Conservation (phyloP, 2,113 vertebrate genomes). For the Pelvicachromis taeniatus region DNA sequence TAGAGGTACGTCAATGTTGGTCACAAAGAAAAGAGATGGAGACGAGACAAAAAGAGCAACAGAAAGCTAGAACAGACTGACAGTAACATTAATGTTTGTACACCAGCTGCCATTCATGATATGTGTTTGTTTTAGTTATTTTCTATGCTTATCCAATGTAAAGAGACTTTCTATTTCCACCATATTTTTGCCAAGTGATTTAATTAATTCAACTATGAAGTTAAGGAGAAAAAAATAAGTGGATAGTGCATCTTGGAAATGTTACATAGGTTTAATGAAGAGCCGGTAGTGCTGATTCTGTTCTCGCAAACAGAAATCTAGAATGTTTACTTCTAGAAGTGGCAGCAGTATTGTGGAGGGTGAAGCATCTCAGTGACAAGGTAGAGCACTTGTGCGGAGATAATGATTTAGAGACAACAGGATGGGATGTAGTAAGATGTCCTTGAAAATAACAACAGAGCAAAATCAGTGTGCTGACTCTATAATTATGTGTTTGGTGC, state of each 20-base stretch:
- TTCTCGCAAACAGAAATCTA: background rate
- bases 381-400: background rate
- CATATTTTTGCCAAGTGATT: background rate
- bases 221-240: background rate
- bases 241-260: background rate
- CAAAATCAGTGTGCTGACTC: conserved; percentile 14
- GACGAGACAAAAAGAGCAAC: conserved; percentile 1
- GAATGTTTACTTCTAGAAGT: background rate
- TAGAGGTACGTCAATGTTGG: conserved; percentile 83
- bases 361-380: background rate
- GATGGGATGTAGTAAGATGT: background rate
- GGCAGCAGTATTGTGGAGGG: background rate
- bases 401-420: conserved; percentile 13
- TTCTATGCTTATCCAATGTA: background rate
- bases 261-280: background rate
- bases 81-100: background rate
- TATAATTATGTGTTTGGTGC: background rate
- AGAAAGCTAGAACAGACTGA: background rate
- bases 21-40: background rate
- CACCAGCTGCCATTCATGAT: background rate
- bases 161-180: background rate
- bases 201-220: background rate
- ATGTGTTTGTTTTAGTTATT: background rate
- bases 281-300: background rate
- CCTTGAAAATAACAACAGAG: conserved; percentile 40